A percentile compares a stretch with the other conserved stretches of the same genome.
phyloP scores from a whole-genome alignment of 2,797 vertebrate species.

The Ctenosaura bakeri region DNA sequence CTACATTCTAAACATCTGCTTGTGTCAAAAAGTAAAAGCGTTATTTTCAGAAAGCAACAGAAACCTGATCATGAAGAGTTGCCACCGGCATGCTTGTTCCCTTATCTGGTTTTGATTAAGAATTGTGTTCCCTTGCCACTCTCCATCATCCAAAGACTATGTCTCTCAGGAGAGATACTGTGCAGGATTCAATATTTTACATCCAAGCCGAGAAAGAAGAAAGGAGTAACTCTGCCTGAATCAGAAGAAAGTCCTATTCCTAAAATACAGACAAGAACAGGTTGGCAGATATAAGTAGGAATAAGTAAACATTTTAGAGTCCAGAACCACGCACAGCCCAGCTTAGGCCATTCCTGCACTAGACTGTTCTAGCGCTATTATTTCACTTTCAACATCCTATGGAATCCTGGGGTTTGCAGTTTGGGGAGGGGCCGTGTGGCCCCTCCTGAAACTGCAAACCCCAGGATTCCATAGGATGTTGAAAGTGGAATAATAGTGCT shows the following conservation, averaged over 20 bases:
- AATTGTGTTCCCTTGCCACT: constrained; percentile 21
- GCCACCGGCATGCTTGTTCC: not conserved
- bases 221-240: not conserved
- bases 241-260: not conserved
- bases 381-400: too few relatives aligned
- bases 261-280: not conserved
- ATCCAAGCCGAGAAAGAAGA: constrained; percentile 5
- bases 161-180: constrained; percentile 25
- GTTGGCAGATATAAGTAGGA: constrained; percentile 16
- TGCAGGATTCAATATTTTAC: constrained; percentile 33
- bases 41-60: not conserved
- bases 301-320: constrained; percentile 8
- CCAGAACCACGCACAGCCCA: not conserved
- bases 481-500: too few relatives aligned
- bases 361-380: too few relatives aligned
- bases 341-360: too few relatives aligned
- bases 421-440: too few relatives aligned
- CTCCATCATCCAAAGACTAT: constrained; percentile 36
- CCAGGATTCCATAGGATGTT: too few relatives aligned
- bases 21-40: constrained; percentile 26
- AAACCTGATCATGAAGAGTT: not conserved
- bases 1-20: constrained; percentile 14
- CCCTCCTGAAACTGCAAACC: too few relatives aligned
- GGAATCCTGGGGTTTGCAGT: too few relatives aligned
- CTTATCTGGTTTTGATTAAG: constrained; percentile 12